These are phyloP conservation scores for Siniperca chuatsi DNA, from an alignment of 2,113 vertebrate genomes.

Conservation along the genomic window DNA sequence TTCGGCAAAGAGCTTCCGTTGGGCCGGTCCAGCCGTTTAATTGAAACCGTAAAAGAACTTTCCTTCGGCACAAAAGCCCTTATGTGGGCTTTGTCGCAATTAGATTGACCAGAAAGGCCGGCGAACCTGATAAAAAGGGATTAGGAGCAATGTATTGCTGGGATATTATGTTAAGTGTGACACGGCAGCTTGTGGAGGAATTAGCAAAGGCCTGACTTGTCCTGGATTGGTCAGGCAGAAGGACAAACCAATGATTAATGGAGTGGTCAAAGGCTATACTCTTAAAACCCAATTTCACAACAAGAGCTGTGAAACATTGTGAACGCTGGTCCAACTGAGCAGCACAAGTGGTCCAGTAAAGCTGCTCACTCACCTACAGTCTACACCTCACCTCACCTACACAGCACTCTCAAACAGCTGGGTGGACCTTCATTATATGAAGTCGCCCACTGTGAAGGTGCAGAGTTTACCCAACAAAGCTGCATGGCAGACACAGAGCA, in stretches of 20 bases:
- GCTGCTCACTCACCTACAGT: not conserved
- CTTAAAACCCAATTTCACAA: conserved; percentile 51
- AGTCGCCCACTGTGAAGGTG: not conserved
- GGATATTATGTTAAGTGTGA: conserved; percentile 87
- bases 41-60: conserved; percentile 82
- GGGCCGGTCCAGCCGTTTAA: conserved; percentile 85
- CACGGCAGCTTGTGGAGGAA: conserved; percentile 82
- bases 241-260: conserved; percentile 83
- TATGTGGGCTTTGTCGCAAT: conserved; percentile 81
- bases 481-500: not conserved
- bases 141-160: conserved; percentile 87
- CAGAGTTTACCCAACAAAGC: not conserved
- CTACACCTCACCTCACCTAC: no score
- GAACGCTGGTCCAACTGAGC: conserved; percentile 1
- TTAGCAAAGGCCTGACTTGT: conserved; percentile 87
- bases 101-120: conserved; percentile 88
- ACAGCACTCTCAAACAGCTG: conserved; percentile 1
- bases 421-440: not conserved
- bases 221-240: conserved; percentile 82
- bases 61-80: conserved; percentile 83
- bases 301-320: conserved; percentile 28
- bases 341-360: conserved; percentile 13
- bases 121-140: conserved; percentile 87
- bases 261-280: conserved; percentile 74
- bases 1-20: conserved; percentile 80